These are phyloP conservation scores for Alca torda DNA, from an alignment of 2,797 vertebrate genomes.

Conservation along the genomic window DNA sequence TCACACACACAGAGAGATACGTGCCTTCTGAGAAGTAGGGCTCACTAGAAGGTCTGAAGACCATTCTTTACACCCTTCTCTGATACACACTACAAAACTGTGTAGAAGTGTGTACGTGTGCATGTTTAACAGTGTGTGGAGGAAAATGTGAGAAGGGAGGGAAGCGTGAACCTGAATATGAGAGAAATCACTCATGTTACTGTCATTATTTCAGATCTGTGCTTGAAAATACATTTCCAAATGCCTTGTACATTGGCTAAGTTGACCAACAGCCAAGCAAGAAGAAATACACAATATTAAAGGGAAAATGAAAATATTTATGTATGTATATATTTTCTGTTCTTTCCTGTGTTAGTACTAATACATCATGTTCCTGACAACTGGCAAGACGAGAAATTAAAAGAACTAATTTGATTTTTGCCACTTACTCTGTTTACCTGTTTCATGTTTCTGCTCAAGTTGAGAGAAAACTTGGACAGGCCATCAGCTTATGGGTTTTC, in stretches of 20 bases:
- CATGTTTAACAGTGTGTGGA: neutral
- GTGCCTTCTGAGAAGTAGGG: neutral
- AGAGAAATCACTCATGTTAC: neutral
- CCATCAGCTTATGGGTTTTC: neutral
- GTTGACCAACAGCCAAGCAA: neutral
- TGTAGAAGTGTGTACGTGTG: neutral
- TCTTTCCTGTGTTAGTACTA: neutral
- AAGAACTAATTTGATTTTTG: neutral
- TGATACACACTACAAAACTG: neutral
- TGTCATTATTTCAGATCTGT: conserved; percentile 16
- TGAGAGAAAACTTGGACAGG: neutral
- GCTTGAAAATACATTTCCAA: conserved; percentile 9
- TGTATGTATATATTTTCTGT: neutral
- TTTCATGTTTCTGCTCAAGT: neutral
- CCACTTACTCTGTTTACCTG: neutral
- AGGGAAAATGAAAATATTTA: neutral
- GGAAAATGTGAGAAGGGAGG: neutral
- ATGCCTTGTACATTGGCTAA: neutral
- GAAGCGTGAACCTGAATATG: neutral
- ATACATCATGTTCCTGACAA: neutral
- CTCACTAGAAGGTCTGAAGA: neutral
- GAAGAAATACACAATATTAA: neutral
- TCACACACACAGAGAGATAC: neutral
- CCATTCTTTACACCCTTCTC: conserved; percentile 38
- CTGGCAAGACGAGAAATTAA: neutral